Conservation (phyloP, 2,797 vertebrate species). For the Pyrocephalus nanus region DNA sequence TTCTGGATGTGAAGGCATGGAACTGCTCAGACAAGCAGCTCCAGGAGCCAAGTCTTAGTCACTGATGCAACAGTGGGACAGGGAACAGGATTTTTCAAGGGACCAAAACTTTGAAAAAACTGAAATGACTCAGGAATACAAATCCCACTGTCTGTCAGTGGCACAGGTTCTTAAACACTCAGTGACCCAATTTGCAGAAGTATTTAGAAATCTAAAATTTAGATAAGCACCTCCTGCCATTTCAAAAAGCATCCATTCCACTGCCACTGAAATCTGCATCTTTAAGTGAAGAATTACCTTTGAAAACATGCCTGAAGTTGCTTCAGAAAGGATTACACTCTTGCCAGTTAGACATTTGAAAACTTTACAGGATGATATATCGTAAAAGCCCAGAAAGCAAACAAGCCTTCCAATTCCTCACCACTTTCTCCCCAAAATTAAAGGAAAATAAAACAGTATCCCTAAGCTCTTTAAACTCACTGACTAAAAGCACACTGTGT, state of each 20-base stretch:
- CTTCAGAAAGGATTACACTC: not conserved
- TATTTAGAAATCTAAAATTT: conserved; percentile 55
- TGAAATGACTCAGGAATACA: not conserved
- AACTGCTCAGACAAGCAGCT: not conserved
- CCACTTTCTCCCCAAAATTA: not conserved
- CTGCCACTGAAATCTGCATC: conserved; percentile 11
- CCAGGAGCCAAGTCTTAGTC: not conserved
- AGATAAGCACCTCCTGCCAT: conserved; percentile 39
- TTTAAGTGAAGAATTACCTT: conserved; percentile 15
- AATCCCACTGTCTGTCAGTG: not conserved
- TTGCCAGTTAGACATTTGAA: not conserved
- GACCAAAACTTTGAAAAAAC: not conserved
- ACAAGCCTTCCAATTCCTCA: not conserved
- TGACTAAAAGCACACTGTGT: not conserved
- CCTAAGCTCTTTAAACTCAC: not conserved
- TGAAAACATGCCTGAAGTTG: conserved; percentile 21
- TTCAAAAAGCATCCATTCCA: conserved; percentile 7
- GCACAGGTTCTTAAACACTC: not conserved
- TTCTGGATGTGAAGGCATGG: not conserved
- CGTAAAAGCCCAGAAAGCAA: not conserved
- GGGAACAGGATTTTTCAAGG: not conserved
- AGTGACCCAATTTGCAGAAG: conserved; percentile 18
- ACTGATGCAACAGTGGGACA: not conserved
- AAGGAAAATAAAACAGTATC: not conserved
- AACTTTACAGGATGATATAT: not conserved